These are phyloP conservation scores for silkworm (Bombyx mori) DNA, from an alignment of 1,140 invertebrate species.

Conservation along the genomic window DNA sequence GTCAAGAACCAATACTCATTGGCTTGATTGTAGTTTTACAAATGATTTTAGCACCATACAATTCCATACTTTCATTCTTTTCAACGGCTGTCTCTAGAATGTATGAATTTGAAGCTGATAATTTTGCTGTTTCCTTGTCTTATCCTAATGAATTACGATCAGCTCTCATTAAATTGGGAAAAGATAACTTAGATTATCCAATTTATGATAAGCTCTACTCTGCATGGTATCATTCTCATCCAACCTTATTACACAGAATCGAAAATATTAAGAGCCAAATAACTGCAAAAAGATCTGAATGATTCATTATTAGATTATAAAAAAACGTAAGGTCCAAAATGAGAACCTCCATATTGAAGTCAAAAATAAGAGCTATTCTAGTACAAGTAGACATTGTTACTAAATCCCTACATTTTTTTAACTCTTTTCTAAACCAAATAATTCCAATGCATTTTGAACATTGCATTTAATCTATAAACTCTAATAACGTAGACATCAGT, in stretches of 20 bases:
- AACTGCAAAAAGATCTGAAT: constrained; percentile 28
- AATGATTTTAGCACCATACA: constrained; percentile 94
- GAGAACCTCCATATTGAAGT: too few relatives aligned
- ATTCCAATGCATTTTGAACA: too few relatives aligned
- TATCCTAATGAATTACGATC: constrained; percentile 79
- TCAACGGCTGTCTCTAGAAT: constrained; percentile 78
- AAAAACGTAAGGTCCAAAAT: too few relatives aligned
- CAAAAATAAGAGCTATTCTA: too few relatives aligned
- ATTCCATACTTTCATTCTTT: constrained; percentile 84
- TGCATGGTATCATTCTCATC: constrained; percentile 96
- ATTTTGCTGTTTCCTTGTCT: constrained; percentile 88
- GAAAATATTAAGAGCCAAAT: constrained; percentile 78
- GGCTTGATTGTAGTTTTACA: constrained; percentile 93
- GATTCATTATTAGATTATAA: constrained; percentile 7
- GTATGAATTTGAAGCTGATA: constrained; percentile 98
- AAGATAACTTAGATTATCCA: constrained; percentile 96
- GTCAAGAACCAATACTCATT: constrained; percentile 88
- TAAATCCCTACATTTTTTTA: too few relatives aligned
- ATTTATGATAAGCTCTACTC: constrained; percentile 93
- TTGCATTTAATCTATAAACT: too few relatives aligned
- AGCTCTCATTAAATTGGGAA: constrained; percentile 92
- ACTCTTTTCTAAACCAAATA: too few relatives aligned
- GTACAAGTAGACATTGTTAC: too few relatives aligned
- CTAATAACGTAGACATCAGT: too few relatives aligned
- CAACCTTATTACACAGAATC: constrained; percentile 93